Base-by-base conservation (phyloP, 2,888 invertebrate genomes). In the Eubasilissa splendida region DNA sequence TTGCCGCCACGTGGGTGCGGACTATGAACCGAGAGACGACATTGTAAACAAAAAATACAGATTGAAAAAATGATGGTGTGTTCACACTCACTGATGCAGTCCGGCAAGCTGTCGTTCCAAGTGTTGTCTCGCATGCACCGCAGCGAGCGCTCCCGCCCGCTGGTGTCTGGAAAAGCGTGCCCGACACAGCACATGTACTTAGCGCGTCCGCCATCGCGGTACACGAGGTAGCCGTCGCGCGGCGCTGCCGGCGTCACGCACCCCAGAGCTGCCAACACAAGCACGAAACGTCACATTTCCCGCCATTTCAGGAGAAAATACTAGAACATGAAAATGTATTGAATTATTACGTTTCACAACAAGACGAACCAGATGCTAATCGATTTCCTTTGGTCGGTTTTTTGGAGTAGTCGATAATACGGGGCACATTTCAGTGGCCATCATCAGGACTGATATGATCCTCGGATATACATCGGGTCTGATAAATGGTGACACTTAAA, bases 171-270 rank as follows among this genome's bases (percentile, higher is more conserved):
- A 87, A 95, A 95, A 86, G 93, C 90, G 85, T 88, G 92, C 79
- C 93, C 93, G 74, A 92, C 90, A 85, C 93, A 92, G 88, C 95
- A 95, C 88, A 92, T 91, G 88, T 93, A 94, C 85, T 93, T 92
- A 54, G 93, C 94, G 70, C 91, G 89, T 63, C 92, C 92, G 80
- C 91, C 90, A 85, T 93, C 94, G 85, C 93, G 91, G 87, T 92
- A 93, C 85, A 93, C 92, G 12, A 94, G 86, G 86, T 93, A 93
- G 70, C 94, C 95, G 87, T 93, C 92, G 86, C 91, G 90, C 85
- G 95, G 95, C 85, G 93, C 88, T 85, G 88, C 85, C 54, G 92
- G 89, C 53, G 93, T 92, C 12, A 93, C 91, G 86, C 95, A 95
- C 77, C 94, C 94, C 80, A 94, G 87, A 86, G 93, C 94, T 94